These are phyloP conservation scores for Lepus oiostolus DNA, from an alignment of 2,797 vertebrate species.

Conservation along the genomic window DNA sequence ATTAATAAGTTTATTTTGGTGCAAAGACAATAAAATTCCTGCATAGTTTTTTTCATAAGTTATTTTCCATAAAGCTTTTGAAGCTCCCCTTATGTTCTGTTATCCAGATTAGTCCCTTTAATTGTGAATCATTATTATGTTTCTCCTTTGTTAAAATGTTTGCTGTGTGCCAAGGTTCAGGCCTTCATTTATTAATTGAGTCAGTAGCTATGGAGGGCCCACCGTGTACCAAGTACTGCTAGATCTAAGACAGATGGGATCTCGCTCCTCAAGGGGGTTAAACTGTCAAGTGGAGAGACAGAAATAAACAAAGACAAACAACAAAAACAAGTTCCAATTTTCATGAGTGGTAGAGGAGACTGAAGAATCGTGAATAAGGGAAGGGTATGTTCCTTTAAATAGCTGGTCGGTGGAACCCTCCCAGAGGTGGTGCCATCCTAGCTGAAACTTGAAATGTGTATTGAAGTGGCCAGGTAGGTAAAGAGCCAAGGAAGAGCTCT, in stretches of 20 bases:
- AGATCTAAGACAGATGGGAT: neutral
- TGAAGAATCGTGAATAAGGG: neutral
- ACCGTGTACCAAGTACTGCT: neutral
- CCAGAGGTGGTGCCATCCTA: neutral
- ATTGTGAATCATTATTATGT: neutral
- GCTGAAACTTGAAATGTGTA: neutral
- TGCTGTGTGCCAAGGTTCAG: neutral
- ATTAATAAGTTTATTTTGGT: too few species aligned
- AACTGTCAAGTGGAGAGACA: neutral
- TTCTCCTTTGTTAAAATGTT: conserved; percentile 29
- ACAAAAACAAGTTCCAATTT: neutral
- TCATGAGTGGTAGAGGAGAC: neutral
- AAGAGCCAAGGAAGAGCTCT: neutral
- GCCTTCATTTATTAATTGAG: neutral
- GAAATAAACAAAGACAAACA: neutral
- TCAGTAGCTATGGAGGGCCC: neutral
- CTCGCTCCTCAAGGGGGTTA: neutral
- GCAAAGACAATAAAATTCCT: too few species aligned
- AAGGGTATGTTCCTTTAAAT: neutral
- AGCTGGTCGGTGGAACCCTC: neutral
- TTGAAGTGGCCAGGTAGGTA: neutral
- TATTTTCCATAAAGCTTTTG: too few species aligned
- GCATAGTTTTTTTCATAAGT: too few species aligned
- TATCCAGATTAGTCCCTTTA: neutral
- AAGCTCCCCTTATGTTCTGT: neutral